Base-by-base conservation (phyloP, 2,113 vertebrate species). In the Coptodon rendalli region DNA sequence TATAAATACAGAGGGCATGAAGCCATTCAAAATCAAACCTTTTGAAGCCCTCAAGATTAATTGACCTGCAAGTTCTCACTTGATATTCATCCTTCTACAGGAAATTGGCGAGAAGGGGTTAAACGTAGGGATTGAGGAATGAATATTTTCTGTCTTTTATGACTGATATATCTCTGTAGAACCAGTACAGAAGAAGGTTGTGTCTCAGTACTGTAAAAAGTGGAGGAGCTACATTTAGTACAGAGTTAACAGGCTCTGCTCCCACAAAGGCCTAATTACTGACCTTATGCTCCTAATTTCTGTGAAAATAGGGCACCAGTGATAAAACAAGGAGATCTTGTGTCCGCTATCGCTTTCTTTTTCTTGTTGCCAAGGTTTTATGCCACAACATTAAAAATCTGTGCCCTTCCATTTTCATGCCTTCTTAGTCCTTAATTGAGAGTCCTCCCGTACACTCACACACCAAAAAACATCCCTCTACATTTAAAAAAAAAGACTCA, bases 271-370 rank as follows among this genome's bases (percentile, higher is more conserved):
- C 84, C 94, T 95, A 93, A 94, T 93, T 92, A 93, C 54, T 10
- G 38, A 89, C 90, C 91, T 86, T 80, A 87, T 93, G 89, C 91
- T 92, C 89, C 91, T 83, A 85, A 90, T 94, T 94, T 78, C 80
- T 86, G 81, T 86, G 63, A 92, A 93, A 95, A 85, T 86, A 94
- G 92, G 89, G 84, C 93, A 85, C 82, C 66, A 31, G 43, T 52
- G 27, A 36, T n/a, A 29, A 73, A 63, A 87, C 86, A 83, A 84
- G 43, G 48, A 91, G 38, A 43, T 86, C 56, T 78, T 43, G 59
- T 71, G 38, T 82, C 82, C 54, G 87, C 88, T 92, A 57, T 82
- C 24, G 14, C 43, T 79, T 54, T 86, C 17, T 59, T 19, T 86
- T 34, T 86, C 54, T 45, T 56, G 24, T 53, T 82, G 50, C 38